Base-by-base conservation (phyloP, 2,113 vertebrate genomes). In the Anseranas semipalmata region DNA sequence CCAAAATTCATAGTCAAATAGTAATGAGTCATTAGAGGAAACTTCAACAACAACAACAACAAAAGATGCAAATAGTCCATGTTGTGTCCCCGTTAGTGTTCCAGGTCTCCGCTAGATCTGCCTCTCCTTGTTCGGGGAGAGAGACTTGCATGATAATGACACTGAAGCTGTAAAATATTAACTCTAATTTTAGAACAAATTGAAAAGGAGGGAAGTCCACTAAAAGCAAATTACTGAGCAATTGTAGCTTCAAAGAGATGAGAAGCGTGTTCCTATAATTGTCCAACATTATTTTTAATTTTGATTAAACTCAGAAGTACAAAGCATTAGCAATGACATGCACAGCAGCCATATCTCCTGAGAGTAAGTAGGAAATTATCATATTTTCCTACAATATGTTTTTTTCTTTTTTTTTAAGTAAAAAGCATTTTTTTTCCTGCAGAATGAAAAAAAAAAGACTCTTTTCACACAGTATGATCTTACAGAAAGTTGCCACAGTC, bases 241-340 rank as follows among this genome's bases (percentile, higher is more conserved):
- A 67, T 1, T 89, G 85, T 37, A 78, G 85, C 94, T 97, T 97
- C 95, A 97, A 95, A 97, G 95, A 85, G 85, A 96, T 87, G 91
- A 92, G 93, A 95, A 93, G 50, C 85, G 18, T 96, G 81, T 95
- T 96, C 75, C 76, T 89, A 32, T 96, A 96, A 96, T 92, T 92
- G 89, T 93, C 90, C 79, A 70, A 96, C 91, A 87, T 93, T 85
- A 91, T 94, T 95, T 96, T 95, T 85, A 94, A 96, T 96, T 97
- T 90, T 90, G 86, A 96, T 92, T 95, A 96, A 94, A 85, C 67
- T 91, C 82, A 86, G 63, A 89, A 96, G 89, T 85, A 95, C 91
- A 96, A 93, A 96, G 94, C 91, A 92, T 80, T 84, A 94, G 81
- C 85, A 76, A 48, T 82, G 87, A 80, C 85, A 93, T 53, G 56